Percentiles rank a stretch among this genome's conserved stretches.
Evolutionary conservation across 2,888 invertebrate species (phyloP).

Genomic region (Chloroclystis v-ata): DNA sequence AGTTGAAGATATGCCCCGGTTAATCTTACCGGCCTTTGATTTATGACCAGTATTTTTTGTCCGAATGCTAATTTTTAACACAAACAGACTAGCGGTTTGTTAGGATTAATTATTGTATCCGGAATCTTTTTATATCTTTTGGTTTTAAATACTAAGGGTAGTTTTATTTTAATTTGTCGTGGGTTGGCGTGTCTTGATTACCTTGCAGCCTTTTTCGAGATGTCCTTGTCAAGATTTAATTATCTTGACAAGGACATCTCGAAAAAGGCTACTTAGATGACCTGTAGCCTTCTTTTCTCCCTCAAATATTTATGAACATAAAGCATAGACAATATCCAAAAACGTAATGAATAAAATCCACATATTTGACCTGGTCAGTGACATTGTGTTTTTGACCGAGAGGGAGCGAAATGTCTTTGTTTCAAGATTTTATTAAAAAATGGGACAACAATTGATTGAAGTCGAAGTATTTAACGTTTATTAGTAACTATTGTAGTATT

Average conservation of each 20-base stretch:
- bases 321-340: no score
- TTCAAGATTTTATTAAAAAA: no score
- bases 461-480: no score
- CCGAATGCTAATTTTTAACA: conserved; percentile 28
- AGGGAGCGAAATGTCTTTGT: no score
- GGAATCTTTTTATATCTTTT: conserved; percentile 4
- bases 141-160: background rate
- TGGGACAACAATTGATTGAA: no score
- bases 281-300: conserved; percentile 27
- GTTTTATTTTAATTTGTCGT: conserved; percentile 21
- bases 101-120: conserved; percentile 8
- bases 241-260: no score
- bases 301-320: conserved; percentile 17
- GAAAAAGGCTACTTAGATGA: conserved; percentile 25
- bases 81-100: conserved; percentile 8
- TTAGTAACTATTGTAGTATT: no score
- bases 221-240: conserved; percentile 27
- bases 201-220: conserved; percentile 17
- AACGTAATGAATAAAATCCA: no score
- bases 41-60: conserved; percentile 47
- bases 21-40: conserved; percentile 66
- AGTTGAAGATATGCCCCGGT: conserved; percentile 70
- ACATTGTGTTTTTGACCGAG: no score
- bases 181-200: conserved; percentile 8
- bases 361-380: no score